Conservation (phyloP, 2,113 vertebrate species). For the Aythya baeri region DNA sequence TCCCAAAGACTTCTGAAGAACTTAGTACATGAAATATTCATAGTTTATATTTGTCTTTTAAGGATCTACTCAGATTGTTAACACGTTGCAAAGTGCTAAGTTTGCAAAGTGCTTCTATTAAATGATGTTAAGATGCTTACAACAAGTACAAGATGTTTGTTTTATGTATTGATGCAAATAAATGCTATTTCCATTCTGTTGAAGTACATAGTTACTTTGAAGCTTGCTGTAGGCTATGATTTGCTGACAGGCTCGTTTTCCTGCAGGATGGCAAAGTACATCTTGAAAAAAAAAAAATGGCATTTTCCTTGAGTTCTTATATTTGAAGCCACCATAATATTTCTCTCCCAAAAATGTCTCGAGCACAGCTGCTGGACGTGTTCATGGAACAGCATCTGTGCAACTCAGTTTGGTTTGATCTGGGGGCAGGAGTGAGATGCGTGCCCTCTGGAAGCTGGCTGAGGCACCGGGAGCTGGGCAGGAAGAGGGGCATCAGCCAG, state of each 20-base stretch:
- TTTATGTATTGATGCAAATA: slow-evolving; percentile 25
- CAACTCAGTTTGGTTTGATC: slow-evolving; percentile 10
- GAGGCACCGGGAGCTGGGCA: background rate
- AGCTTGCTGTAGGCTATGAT: background rate
- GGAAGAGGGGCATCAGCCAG: background rate
- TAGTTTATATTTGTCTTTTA: slow-evolving; percentile 71
- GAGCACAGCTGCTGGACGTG: background rate
- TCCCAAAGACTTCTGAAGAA: slow-evolving; percentile 77
- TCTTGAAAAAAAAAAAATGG: background rate
- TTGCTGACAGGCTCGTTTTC: background rate
- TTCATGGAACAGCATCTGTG: slow-evolving; percentile 41
- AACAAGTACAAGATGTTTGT: slow-evolving; percentile 1
- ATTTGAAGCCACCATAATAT: slow-evolving; percentile 20
- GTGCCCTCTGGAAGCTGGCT: background rate
- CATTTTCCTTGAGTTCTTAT: slow-evolving; percentile 5
- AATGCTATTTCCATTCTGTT: background rate
- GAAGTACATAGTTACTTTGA: background rate
- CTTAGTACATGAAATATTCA: slow-evolving; percentile 89
- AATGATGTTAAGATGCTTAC: slow-evolving; percentile 63
- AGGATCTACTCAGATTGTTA: slow-evolving; percentile 69
- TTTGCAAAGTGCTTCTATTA: slow-evolving; percentile 70
- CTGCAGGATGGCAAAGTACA: background rate
- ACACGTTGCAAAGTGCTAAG: slow-evolving; percentile 60
- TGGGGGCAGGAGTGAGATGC: background rate
- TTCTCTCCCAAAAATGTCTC: slow-evolving; percentile 33